These are phyloP conservation scores for human (Homo sapiens) DNA, from an alignment of 2,113 vertebrate species.

Conservation along the genomic window DNA sequence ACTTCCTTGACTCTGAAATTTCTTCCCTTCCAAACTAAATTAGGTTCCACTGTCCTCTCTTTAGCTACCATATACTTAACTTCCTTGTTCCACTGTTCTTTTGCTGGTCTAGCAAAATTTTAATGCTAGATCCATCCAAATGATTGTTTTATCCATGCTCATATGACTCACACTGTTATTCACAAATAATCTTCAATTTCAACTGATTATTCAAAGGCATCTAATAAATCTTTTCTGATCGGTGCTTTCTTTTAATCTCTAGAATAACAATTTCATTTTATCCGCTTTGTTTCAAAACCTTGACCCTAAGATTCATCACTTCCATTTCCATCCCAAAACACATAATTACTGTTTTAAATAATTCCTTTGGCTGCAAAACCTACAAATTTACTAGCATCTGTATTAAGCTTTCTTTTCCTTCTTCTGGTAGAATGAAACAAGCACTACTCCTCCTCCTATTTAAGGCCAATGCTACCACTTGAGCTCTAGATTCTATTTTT, in stretches of 20 bases:
- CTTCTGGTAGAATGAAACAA: neutral
- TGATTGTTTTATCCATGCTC: neutral
- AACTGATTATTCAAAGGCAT: slow-evolving; percentile 1
- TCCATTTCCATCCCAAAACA: neutral
- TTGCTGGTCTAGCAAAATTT: neutral
- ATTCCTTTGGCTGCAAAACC: neutral
- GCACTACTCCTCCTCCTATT: neutral
- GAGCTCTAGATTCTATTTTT: neutral
- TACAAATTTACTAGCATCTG: neutral
- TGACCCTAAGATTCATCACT: neutral
- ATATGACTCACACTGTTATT: neutral
- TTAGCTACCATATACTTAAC: neutral
- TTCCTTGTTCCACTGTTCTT: neutral
- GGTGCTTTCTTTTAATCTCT: neutral
- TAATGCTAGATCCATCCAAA: neutral
- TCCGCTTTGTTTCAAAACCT: neutral
- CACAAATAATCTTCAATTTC: neutral
- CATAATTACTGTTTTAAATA: neutral
- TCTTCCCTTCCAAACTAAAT: neutral
- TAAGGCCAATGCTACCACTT: neutral
- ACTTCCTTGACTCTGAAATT: neutral
- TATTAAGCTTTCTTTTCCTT: neutral
- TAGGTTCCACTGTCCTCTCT: neutral
- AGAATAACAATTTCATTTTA: neutral
- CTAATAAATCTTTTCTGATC: neutral